Evolutionary conservation across 1,140 invertebrate genomes (phyloP).

Genomic region (Arion vulgaris): DNA sequence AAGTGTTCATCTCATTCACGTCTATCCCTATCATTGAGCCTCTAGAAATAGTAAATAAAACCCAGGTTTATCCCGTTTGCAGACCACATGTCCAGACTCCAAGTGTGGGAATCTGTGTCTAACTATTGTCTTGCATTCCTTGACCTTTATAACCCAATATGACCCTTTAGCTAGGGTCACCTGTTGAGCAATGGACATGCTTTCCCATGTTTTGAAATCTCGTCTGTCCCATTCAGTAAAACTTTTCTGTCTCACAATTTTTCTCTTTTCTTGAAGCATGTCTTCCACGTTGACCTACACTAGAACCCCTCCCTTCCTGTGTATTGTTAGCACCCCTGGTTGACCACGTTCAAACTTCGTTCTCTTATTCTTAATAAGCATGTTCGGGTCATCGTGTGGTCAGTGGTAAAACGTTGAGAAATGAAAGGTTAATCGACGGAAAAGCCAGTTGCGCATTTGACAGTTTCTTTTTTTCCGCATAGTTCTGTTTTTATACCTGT

Average conservation of each 20-base stretch:
- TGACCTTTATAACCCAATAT: constrained; percentile 20
- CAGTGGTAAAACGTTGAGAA: not conserved
- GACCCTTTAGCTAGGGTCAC: constrained; percentile 15
- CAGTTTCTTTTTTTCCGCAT: not conserved
- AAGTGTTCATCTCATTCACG: not conserved
- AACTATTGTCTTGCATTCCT: constrained; percentile 14
- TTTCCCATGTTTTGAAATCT: constrained; percentile 5
- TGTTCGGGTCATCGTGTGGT: not conserved
- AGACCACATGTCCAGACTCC: constrained; percentile 5
- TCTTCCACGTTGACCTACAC: not conserved
- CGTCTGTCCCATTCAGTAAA: not conserved
- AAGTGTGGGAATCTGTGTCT: constrained; percentile 18
- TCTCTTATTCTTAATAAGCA: not conserved
- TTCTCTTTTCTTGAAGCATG: not conserved
- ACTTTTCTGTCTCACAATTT: not conserved
- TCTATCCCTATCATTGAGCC: not conserved
- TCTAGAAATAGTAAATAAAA: not conserved
- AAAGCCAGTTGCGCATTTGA: not conserved
- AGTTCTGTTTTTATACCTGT: not conserved
- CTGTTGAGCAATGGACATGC: constrained; percentile 28
- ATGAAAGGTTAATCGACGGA: not conserved
- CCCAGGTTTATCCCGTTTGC: not conserved
- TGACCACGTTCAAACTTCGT: not conserved
- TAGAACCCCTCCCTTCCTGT: not conserved
- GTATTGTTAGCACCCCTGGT: not conserved